Evolutionary conservation across 2,113 vertebrate species (phyloP).

Genomic region (Alaudala cheleensis): DNA sequence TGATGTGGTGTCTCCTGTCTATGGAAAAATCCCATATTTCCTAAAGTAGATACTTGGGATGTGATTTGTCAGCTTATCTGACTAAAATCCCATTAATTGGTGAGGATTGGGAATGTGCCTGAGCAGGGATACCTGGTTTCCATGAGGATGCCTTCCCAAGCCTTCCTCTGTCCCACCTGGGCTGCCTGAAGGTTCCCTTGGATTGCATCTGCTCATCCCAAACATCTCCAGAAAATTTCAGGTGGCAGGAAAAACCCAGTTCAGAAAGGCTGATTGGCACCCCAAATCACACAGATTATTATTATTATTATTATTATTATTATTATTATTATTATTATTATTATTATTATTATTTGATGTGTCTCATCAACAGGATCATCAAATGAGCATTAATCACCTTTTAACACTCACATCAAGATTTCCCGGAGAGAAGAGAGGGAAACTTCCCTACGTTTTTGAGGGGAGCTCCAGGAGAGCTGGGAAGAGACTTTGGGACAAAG

Average conservation of each 20-base stretch:
- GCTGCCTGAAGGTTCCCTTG: neutral
- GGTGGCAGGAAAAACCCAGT: fast-evolving
- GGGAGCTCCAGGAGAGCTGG: neutral
- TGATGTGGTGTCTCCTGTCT: neutral
- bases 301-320: too few relatives aligned
- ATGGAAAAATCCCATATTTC: neutral
- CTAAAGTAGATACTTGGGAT: fast-evolving
- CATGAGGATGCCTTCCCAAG: fast-evolving
- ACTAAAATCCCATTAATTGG: neutral
- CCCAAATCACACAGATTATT: neutral
- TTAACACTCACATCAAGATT: too few relatives aligned
- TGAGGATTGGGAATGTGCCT: neutral
- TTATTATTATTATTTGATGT: too few relatives aligned
- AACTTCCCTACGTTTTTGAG: neutral
- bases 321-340: neutral
- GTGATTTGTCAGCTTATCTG: neutral
- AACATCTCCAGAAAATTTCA: neutral
- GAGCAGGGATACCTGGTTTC: fast-evolving
- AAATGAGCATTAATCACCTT: neutral
- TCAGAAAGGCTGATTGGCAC: neutral
- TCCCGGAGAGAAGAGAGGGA: fast-evolving
- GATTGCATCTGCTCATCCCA: neutral
- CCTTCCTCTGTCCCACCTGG: neutral
- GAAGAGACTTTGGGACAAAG: neutral
- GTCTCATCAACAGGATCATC: neutral